Conservation (phyloP, 2,113 vertebrate species). For the Leptosomus discolor region DNA sequence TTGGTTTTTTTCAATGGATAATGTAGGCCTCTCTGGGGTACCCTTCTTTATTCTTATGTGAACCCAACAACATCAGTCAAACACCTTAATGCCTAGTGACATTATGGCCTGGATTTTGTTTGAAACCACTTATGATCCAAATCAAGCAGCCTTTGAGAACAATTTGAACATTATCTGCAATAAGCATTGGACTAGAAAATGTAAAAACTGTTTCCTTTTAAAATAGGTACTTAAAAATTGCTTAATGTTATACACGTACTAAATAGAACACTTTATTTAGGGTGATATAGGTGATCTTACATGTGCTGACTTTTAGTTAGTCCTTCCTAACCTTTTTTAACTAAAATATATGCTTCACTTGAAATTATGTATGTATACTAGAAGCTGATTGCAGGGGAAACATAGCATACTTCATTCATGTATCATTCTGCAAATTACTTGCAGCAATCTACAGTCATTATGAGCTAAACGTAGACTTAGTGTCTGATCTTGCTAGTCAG, state of each 20-base stretch:
- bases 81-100: background rate
- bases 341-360: background rate
- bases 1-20: rapidly evolving
- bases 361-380: background rate
- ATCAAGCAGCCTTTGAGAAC: background rate
- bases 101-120: background rate
- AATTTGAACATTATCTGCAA: background rate
- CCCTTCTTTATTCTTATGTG: background rate
- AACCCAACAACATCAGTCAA: background rate
- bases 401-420: background rate
- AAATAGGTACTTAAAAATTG: background rate
- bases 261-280: background rate
- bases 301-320: background rate
- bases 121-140: background rate
- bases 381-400: background rate
- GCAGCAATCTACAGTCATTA: background rate
- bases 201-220: background rate
- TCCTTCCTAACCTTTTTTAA: background rate
- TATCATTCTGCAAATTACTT: background rate
- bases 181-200: background rate
- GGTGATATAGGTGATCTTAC: background rate
- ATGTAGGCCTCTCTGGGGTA: background rate
- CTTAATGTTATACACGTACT: background rate
- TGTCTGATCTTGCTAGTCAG: background rate
- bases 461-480: background rate